phyloP scores from a whole-genome alignment of 23 tunicate species.

The Halocynthia aurantium region DNA sequence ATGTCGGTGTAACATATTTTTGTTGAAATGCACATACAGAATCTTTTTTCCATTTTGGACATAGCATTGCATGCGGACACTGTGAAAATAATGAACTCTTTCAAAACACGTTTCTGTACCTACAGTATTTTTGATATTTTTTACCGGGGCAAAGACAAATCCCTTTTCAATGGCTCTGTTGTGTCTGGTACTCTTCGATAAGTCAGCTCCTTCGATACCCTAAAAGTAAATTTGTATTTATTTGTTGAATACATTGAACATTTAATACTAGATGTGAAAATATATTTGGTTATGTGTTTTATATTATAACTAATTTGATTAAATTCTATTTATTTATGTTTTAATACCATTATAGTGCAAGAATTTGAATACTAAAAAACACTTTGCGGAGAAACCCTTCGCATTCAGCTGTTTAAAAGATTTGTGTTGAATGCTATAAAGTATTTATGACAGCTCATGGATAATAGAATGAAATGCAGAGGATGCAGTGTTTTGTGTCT shows the following conservation, averaged over 20 bases:
- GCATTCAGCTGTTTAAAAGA: no score
- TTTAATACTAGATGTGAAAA: background rate
- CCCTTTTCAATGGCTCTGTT: conserved; percentile 20
- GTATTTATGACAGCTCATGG: no score
- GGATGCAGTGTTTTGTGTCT: no score
- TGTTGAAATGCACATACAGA: conserved; percentile 39
- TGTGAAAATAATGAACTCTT: conserved; percentile 39
- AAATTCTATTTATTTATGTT: no score
- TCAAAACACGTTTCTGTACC: conserved; percentile 6
- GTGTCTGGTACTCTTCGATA: conserved; percentile 19
- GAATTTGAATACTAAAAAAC: no score
- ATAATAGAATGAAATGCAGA: no score
- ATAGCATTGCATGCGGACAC: conserved; percentile 56
- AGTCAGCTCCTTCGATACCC: conserved; percentile 42
- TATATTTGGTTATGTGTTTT: no score
- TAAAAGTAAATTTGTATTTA: background rate
- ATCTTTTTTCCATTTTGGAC: conserved; percentile 54
- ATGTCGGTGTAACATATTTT: conserved; percentile 53
- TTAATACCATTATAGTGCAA: no score
- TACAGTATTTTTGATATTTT: conserved; percentile 10
- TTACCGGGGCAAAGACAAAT: conserved; percentile 50
- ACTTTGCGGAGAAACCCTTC: no score
- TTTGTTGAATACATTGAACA: background rate
- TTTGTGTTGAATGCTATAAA: no score
- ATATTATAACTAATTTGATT: no score